phyloP scores from a whole-genome alignment of 2,113 vertebrate genomes.

The Ovis canadensis region DNA sequence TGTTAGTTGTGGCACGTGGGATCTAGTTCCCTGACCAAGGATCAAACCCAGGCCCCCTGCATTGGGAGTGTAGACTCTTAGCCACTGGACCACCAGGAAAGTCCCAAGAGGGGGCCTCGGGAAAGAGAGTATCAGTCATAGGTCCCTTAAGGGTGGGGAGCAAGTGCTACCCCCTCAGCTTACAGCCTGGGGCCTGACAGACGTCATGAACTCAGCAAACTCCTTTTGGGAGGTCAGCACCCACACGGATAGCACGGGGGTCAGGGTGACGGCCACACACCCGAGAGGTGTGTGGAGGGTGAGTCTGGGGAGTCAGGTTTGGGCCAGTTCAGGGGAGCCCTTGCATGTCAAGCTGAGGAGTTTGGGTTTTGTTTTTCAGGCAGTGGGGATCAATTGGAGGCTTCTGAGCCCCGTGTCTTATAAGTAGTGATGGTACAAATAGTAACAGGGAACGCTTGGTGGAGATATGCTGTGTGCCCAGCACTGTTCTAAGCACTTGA shows the following conservation, averaged over 20 bases:
- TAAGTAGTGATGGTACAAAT: neutral
- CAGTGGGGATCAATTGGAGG: neutral
- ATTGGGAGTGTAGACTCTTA: neutral
- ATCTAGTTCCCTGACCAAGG: neutral
- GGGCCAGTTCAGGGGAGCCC: neutral
- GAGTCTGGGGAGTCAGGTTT: neutral
- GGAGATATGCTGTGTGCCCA: neutral
- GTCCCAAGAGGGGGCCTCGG: neutral
- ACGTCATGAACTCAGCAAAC: neutral
- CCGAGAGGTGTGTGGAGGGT: neutral
- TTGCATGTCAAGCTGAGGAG: neutral
- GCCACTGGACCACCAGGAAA: neutral
- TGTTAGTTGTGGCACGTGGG: neutral
- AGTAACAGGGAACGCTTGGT: neutral
- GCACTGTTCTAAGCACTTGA: neutral
- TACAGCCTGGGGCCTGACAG: neutral
- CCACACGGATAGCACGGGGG: neutral
- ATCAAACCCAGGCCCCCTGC: neutral
- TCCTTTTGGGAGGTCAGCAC: neutral
- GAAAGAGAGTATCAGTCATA: neutral
- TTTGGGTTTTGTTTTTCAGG: neutral
- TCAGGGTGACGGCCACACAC: neutral
- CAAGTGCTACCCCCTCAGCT: neutral
- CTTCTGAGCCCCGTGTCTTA: neutral
- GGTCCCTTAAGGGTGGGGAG: neutral